Conservation (phyloP, 2,113 vertebrate species). For the Glareola pratincola region DNA sequence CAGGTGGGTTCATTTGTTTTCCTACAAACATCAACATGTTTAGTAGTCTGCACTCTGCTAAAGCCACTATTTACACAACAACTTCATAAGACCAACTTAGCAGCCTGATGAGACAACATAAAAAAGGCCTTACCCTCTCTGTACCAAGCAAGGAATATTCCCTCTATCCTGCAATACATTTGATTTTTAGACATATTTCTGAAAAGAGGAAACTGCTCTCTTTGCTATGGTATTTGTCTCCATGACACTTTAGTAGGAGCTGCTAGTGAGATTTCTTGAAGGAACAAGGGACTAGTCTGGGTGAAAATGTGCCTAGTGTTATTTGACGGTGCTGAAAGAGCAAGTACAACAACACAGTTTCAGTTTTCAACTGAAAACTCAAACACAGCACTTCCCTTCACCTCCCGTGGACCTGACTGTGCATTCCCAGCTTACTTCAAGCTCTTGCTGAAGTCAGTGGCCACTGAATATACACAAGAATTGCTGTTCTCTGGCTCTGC, state of each 20-base stretch:
- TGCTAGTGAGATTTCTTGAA: neutral
- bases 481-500: neutral
- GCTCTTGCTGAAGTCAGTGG: neutral
- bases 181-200: neutral
- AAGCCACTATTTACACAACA: neutral
- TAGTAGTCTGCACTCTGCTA: neutral
- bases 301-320: neutral
- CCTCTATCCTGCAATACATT: neutral
- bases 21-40: constrained; percentile 22
- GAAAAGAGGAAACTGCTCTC: neutral
- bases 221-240: neutral
- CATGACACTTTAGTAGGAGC: neutral
- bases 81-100: neutral
- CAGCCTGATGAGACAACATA: neutral
- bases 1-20: constrained; percentile 19
- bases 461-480: neutral
- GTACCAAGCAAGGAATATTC: neutral
- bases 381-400: neutral
- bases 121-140: neutral
- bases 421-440: neutral
- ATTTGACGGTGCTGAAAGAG: constrained; percentile 19
- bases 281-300: neutral
- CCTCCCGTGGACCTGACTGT: neutral
- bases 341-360: neutral
- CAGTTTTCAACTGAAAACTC: neutral